phyloP scores from a whole-genome alignment of 2,113 vertebrate species.

The Dendropsophus ebraccatus region DNA sequence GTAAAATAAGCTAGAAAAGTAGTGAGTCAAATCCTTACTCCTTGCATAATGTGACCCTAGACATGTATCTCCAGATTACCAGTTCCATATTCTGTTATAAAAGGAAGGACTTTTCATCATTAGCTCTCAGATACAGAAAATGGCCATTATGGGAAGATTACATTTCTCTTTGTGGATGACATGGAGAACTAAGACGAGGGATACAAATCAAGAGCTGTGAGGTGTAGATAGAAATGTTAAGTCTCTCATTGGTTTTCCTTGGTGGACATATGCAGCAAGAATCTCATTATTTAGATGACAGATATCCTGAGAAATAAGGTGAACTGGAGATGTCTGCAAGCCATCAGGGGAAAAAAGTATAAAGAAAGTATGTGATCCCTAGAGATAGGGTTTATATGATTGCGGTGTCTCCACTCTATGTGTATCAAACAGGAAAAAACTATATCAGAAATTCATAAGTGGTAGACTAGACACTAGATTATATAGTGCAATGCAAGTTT shows the following conservation, averaged over 20 bases:
- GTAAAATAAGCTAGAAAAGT: background rate
- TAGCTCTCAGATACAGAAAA: constrained; percentile 8
- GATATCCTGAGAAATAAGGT: constrained; percentile 41
- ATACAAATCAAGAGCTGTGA: constrained; percentile 46
- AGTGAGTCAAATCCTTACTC: background rate
- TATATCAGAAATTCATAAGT: too few species aligned
- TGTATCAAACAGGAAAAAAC: too few species aligned
- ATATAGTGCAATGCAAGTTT: too few species aligned
- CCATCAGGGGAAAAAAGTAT: too few species aligned
- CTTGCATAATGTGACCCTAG: background rate
- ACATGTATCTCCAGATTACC: background rate
- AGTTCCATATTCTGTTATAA: background rate
- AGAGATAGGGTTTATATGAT: too few species aligned
- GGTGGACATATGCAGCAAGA: constrained; percentile 44
- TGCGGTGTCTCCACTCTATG: too few species aligned
- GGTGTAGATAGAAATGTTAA: constrained; percentile 47
- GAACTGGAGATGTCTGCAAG: constrained; percentile 23
- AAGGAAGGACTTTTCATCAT: background rate
- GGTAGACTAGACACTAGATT: too few species aligned
- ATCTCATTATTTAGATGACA: constrained; percentile 41
- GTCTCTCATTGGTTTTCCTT: constrained; percentile 39
- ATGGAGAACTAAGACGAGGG: background rate
- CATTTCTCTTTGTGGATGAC: constrained; percentile 36
- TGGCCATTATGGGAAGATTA: constrained; percentile 39
- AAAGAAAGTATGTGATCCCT: too few species aligned